phyloP scores from a whole-genome alignment of 2,888 invertebrate genomes.

The Galerucella pusilla region DNA sequence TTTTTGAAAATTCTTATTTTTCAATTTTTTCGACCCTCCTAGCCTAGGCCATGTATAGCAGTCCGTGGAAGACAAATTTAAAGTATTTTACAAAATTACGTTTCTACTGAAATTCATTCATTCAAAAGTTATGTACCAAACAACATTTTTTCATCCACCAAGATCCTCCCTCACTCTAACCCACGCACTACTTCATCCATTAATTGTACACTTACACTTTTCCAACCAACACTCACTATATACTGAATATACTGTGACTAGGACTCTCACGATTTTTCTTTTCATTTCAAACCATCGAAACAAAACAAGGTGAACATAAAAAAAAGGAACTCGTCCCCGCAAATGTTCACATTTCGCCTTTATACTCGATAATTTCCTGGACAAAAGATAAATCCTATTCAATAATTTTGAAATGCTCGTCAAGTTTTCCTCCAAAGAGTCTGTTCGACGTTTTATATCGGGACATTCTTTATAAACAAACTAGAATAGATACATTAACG shows the following conservation, averaged over 20 bases:
- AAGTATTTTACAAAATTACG: too few relatives aligned
- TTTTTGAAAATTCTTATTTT: too few relatives aligned
- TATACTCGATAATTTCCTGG: conserved; percentile 1
- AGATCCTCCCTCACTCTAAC: conserved; percentile 24
- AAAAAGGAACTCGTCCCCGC: conserved; percentile 20
- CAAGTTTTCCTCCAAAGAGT: too few relatives aligned
- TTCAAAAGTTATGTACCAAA: not conserved
- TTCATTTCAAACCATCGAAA: not conserved
- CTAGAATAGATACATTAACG: not conserved
- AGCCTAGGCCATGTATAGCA: too few relatives aligned
- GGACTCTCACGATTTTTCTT: conserved; percentile 33
- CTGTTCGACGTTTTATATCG: too few relatives aligned
- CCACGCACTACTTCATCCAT: conserved; percentile 24
- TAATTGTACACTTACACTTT: conserved; percentile 51
- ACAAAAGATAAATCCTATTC: conserved; percentile 30
- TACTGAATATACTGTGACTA: conserved; percentile 48
- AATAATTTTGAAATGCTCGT: conserved; percentile 27
- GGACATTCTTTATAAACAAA: not conserved
- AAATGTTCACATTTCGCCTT: conserved; percentile 43
- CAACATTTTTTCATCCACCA: conserved; percentile 6
- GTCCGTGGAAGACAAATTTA: too few relatives aligned
- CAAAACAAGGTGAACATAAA: not conserved
- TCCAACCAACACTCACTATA: conserved; percentile 47
- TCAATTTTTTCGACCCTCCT: too few relatives aligned
- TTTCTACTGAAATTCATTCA: not conserved